Evolutionary conservation across 2,797 vertebrate genomes (phyloP), one percentile per base, ranked within the genome.

Genomic region (Antrozous pallidus): DNA sequence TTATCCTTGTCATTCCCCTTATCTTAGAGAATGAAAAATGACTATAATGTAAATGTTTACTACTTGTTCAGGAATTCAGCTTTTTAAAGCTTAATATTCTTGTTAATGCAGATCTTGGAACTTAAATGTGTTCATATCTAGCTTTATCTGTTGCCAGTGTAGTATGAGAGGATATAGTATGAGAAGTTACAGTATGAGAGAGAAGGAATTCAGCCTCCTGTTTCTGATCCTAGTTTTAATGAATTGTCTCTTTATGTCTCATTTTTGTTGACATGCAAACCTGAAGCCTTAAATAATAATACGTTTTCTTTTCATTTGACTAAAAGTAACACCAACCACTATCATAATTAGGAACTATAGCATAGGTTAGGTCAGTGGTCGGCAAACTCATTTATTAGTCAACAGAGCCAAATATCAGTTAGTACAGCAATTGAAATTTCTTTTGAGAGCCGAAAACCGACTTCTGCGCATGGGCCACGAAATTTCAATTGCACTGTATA

Each of bases 221-320:
- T 94, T 93, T 91, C 51, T 90, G 82, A 74, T 83, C 49, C 28
- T 82, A 73, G 54, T 36, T 67, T 92, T 96, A 71, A n/a, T 74
- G 58, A 94, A 38, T 58, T 84, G 47, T 77, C 33, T 93, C 71
- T 78, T 88, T 90, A 42, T 83, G 71, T 75, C 47, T 94, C 14
- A 56, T 71, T 93, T 96, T 96, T 74, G 70, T 90, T 95, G 78
- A 89, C 26, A 20, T 63, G 36, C 22, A 88, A 73, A 90, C 26
- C 51, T 93, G 31, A 63, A 71, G 31, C 40, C 61, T 91, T 95
- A 79, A 94, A 47, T 93, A 42, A 85, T 73, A 38, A 13, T 33
- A 74, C 2, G n/a, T 85, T 92, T 95, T 73, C n/a, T 88, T 84
- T 94, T 92, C 36, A 63, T 78, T 42, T 88, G 80, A 85, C 33